These are phyloP conservation scores for Semotilus atromaculatus DNA, from an alignment of 2,797 vertebrate species.

Conservation along the genomic window DNA sequence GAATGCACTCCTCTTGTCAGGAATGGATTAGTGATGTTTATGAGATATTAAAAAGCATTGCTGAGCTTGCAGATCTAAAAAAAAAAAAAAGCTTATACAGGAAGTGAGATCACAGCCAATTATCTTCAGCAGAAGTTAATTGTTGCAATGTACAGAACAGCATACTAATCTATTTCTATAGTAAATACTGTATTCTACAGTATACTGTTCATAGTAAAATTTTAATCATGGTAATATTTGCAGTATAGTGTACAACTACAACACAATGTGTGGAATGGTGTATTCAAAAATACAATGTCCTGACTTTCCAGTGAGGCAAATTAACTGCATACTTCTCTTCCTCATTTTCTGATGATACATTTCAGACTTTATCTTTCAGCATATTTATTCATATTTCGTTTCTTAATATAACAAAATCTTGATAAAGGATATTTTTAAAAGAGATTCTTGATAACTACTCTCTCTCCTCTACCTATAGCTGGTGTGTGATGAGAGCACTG, in stretches of 20 bases:
- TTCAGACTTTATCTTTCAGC: neutral
- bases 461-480: too few species aligned
- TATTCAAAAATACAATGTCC: neutral
- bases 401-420: neutral
- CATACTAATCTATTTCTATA: neutral
- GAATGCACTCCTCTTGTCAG: conserved; percentile 51
- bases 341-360: neutral
- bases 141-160: neutral
- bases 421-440: too few species aligned
- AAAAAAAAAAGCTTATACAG: conserved; percentile 30
- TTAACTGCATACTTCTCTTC: neutral
- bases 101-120: conserved; percentile 22
- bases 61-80: conserved; percentile 50
- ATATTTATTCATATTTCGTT: neutral
- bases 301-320: neutral
- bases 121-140: neutral
- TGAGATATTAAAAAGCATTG: conserved; percentile 25
- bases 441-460: too few species aligned
- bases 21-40: conserved; percentile 55
- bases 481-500: too few species aligned
- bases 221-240: conserved; percentile 4
- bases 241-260: neutral
- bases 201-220: neutral
- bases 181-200: neutral
- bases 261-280: neutral